Evolutionary conservation across 2,888 invertebrate genomes (phyloP).

Genomic region (Kuschelorhynchus macadamiae): DNA sequence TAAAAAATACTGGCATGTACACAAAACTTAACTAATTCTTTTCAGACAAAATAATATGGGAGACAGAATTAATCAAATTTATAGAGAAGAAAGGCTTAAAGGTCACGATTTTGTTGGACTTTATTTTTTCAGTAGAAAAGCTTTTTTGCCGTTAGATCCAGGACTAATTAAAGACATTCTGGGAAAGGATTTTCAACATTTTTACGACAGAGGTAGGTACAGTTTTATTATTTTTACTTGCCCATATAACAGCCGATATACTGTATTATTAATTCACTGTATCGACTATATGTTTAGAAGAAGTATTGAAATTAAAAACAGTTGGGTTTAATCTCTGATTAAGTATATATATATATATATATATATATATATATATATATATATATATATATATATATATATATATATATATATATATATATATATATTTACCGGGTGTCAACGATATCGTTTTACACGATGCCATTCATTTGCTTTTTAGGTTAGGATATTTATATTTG

Average conservation of each 20-base stretch:
- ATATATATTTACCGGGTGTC: too few species aligned
- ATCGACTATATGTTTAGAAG: neutral
- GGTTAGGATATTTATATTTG: too few species aligned
- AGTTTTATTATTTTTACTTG: neutral
- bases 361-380: neutral
- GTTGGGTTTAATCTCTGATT: neutral
- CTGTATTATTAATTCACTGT: too few species aligned
- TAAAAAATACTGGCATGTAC: neutral
- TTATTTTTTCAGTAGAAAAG: conserved; percentile 75
- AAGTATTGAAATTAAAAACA: neutral
- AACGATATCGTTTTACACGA: too few species aligned
- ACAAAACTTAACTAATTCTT: conserved; percentile 3
- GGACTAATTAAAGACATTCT: conserved; percentile 74
- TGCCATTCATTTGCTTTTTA: too few species aligned
- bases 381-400: too few species aligned
- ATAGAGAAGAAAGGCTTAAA: conserved; percentile 70
- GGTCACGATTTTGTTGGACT: conserved; percentile 71
- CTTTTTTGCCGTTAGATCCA: conserved; percentile 75
- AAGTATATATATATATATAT: neutral
- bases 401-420: too few species aligned
- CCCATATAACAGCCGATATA: too few species aligned
- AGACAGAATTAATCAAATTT: conserved; percentile 74
- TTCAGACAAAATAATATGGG: conserved; percentile 73
- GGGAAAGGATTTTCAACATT: conserved; percentile 73
- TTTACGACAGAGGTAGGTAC: conserved; percentile 74